Evolutionary conservation across 2,888 invertebrate species (phyloP), one percentile per base, ranked within the genome.

Genomic region (Anarsia innoxiella): DNA sequence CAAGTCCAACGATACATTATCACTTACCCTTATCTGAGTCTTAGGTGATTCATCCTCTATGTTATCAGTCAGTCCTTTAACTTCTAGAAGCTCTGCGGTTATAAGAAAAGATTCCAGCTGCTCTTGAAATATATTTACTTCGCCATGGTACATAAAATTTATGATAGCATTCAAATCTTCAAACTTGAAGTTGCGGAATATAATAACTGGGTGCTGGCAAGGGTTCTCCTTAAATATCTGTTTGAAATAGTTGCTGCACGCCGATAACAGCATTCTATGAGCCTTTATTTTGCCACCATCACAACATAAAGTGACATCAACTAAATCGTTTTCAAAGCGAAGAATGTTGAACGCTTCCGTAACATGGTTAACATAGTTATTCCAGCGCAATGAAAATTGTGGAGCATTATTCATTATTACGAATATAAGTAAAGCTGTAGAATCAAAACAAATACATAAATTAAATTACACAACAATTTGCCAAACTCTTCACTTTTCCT

Each of bases 361-460:
- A 59, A 95, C 90, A 72, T 92, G 91, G 59, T 88, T 88, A 64
- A 92, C 88, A 69, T 94, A 93, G 78, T 94, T 93, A 72, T 93
- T 94, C 95, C 95, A 95, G 49, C 93, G 90, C 52, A 95, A 83
- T 48, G 93, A 93, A 78, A 93, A 95, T 66, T 94, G 93, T 67
- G 93, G 91, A 66, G 89, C 89, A 73, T 89, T 83, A 77, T 79
- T 83, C 82, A 83, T 84, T 33, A 25, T 11, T 19, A 19, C 8
- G 19, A 8, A 19, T 19, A 8, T n/a, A 39, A 19, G 10, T 11
- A 32, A 32, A 23, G 13, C 2, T 23, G 12, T 5, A 12, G 9
- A 32, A 32, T 12, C 16, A 23, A 23, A 9, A 23, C 12, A 32
- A 11, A 13, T 12, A 19, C 31, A n/a, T n/a, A n/a, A n/a, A n/a